Conservation (phyloP, 2,797 vertebrate species). For the Petrocephalus schoutedeni region DNA sequence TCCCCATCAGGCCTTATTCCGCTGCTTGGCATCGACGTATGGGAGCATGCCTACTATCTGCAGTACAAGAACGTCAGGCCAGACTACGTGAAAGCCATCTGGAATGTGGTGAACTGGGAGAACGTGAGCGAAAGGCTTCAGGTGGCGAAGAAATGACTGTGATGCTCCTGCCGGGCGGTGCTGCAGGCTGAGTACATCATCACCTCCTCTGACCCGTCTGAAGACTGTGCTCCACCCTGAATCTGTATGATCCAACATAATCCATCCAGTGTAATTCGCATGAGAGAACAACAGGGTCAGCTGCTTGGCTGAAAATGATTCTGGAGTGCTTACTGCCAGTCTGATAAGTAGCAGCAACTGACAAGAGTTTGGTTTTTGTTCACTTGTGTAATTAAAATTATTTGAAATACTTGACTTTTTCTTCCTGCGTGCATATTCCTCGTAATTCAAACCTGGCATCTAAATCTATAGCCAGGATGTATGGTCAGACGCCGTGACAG, state of each 20-base stretch:
- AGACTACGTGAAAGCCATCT: constrained; percentile 96
- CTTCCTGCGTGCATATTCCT: not conserved
- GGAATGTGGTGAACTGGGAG: constrained; percentile 95
- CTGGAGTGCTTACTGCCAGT: not conserved
- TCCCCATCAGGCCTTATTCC: constrained; percentile 76
- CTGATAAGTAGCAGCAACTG: not conserved
- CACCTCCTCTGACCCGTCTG: not conserved
- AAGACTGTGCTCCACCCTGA: not conserved
- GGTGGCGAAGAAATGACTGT: constrained; percentile 69
- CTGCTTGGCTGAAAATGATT: not conserved
- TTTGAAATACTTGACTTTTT: constrained; percentile 22
- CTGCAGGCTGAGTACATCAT: not conserved
- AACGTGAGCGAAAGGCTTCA: constrained; percentile 81
- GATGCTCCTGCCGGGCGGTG: not conserved
- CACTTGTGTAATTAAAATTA: constrained; percentile 29
- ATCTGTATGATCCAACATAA: not conserved
- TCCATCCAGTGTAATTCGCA: not conserved
- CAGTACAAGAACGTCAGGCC: constrained; percentile 97
- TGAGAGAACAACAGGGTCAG: not conserved
- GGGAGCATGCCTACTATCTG: constrained; percentile 98
- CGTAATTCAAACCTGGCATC: not conserved
- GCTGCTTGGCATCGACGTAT: constrained; percentile 92
- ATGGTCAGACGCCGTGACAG: not conserved
- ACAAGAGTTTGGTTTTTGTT: not conserved
- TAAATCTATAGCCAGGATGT: not conserved